Evolutionary conservation across 1,140 invertebrate species (phyloP).

Genomic region (Metopolophium dirhodum): DNA sequence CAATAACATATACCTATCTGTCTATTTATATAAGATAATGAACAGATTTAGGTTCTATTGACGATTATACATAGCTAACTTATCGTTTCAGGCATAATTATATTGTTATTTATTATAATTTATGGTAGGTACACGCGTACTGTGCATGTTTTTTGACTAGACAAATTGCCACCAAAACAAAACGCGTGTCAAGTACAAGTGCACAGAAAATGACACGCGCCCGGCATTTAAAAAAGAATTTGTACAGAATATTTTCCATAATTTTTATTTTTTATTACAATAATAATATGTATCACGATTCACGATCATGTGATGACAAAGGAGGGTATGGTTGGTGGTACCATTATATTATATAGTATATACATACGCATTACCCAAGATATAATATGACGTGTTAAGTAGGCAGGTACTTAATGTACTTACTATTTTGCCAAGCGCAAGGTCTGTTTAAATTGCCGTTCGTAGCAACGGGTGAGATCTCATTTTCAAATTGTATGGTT

Average conservation of each 20-base stretch:
- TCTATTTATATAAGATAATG: no score
- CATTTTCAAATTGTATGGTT: slow-evolving; percentile 44
- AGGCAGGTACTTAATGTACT: background rate
- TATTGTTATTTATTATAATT: background rate
- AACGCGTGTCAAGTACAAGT: background rate
- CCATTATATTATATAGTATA: background rate
- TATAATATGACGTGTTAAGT: background rate
- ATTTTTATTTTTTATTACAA: background rate
- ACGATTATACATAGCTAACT: no score
- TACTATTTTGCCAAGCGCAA: slow-evolving; percentile 45
- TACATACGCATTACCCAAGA: background rate
- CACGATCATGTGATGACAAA: background rate
- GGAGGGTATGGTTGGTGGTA: background rate
- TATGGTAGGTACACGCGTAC: background rate
- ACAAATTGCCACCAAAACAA: background rate
- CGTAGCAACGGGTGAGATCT: slow-evolving; percentile 45
- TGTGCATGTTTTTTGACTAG: background rate
- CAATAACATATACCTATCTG: no score
- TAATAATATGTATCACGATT: background rate
- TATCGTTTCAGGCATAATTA: no score
- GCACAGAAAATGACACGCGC: background rate
- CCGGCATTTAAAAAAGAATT: background rate
- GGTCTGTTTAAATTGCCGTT: slow-evolving; percentile 51
- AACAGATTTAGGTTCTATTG: no score
- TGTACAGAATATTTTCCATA: background rate